A percentile compares a stretch with the other conserved stretches of the same genome.
phyloP scores from a whole-genome alignment of 1,140 invertebrate species.

The Zaprionus nigranus region DNA sequence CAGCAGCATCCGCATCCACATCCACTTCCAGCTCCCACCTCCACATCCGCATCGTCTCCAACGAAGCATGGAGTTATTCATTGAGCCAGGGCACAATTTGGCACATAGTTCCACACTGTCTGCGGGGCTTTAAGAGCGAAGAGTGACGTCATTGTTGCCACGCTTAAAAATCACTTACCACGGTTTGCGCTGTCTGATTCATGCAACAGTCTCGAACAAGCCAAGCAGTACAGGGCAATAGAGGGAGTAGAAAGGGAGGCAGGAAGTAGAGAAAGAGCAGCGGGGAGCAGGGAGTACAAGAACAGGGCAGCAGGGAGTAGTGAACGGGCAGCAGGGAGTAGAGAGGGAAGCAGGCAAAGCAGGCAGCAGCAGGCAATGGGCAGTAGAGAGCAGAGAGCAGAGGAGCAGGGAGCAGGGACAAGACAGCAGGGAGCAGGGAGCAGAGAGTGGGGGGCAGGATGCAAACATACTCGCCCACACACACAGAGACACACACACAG shows the following conservation, averaged over 20 bases:
- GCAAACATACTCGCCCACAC: constrained; percentile 22
- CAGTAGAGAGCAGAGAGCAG: neutral
- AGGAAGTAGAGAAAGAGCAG: neutral
- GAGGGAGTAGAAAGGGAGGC: neutral
- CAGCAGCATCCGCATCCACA: constrained; percentile 38
- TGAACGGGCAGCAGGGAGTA: neutral
- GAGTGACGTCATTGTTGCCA: constrained; percentile 71
- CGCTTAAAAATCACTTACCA: constrained; percentile 82
- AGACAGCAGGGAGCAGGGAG: too few relatives aligned
- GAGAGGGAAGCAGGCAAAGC: neutral
- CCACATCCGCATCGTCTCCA: constrained; percentile 21
- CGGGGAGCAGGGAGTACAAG: too few relatives aligned
- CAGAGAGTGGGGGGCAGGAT: constrained; percentile 45
- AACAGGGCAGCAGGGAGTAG: too few relatives aligned
- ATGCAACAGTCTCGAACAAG: constrained; percentile 71
- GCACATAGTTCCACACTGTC: too few relatives aligned
- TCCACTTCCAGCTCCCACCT: neutral
- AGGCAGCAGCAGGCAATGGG: neutral
- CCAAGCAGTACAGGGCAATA: constrained; percentile 24
- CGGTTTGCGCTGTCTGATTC: constrained; percentile 79
- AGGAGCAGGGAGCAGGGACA: too few relatives aligned
- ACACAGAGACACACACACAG: neutral
- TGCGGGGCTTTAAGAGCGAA: neutral
- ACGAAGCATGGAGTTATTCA: constrained; percentile 60
- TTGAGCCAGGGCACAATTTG: constrained; percentile 26